These are phyloP conservation scores for Cheilosia soror DNA, from an alignment of 2,888 invertebrate species.

Conservation along the genomic window DNA sequence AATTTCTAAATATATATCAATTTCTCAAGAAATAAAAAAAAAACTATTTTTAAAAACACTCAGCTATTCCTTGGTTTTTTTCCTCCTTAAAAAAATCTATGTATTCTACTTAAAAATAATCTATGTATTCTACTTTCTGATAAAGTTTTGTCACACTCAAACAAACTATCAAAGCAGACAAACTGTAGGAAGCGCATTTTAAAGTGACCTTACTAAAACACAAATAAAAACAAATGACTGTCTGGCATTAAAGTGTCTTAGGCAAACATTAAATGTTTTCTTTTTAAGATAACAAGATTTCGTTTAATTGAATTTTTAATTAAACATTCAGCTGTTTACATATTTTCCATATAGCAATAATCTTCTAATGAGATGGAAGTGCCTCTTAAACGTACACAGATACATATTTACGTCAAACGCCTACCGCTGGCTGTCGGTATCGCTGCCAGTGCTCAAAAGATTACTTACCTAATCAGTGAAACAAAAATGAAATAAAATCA, in stretches of 20 bases:
- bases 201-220: no score
- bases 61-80: no score
- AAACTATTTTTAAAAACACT: no score
- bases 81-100: no score
- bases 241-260: constrained; percentile 23
- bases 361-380: constrained; percentile 12
- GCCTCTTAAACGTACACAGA: not conserved
- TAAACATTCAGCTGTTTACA: constrained; percentile 51
- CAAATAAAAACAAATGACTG: constrained; percentile 7
- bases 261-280: constrained; percentile 48
- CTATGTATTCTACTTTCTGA: no score
- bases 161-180: no score
- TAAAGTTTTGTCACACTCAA: no score
- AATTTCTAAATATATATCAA: no score
- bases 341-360: not conserved
- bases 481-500: constrained; percentile 24
- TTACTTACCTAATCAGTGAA: constrained; percentile 24
- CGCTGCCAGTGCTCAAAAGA: not conserved
- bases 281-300: constrained; percentile 39
- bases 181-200: no score
- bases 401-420: constrained; percentile 4
- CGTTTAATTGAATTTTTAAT: constrained; percentile 57
- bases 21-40: no score
- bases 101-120: no score
- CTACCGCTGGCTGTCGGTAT: not conserved